Evolutionary conservation across 2,797 vertebrate species (phyloP).

Genomic region (Oreochromis grahami): DNA sequence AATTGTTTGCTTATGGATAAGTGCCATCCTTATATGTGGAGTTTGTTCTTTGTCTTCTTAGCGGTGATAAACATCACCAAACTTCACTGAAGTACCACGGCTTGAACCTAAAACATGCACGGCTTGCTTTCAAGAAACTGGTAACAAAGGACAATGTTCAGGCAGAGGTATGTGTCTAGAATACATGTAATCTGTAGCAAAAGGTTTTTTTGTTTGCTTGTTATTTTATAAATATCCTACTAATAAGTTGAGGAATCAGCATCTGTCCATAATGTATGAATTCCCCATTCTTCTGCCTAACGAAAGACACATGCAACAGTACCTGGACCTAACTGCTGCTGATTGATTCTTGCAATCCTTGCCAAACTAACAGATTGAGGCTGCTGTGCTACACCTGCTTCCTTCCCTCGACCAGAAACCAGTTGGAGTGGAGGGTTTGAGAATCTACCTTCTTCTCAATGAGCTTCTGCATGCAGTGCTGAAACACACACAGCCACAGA

Average conservation of each 20-base stretch:
- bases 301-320: too few species aligned
- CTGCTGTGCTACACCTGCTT: neutral
- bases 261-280: neutral
- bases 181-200: neutral
- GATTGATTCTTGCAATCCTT: neutral
- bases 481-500: neutral
- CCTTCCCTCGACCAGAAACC: constrained; percentile 22
- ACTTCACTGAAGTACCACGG: constrained; percentile 48
- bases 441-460: constrained; percentile 74
- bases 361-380: constrained; percentile 55
- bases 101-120: constrained; percentile 50
- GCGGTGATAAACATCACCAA: constrained; percentile 54
- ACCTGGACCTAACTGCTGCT: neutral
- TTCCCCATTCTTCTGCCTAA: neutral
- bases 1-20: neutral
- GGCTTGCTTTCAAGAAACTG: constrained; percentile 44
- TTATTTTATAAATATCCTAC: neutral
- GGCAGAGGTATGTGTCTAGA: constrained; percentile 35
- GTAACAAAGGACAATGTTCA: neutral
- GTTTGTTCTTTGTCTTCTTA: neutral
- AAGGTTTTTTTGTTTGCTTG: fast-evolving
- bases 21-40: neutral
- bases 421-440: constrained; percentile 67
- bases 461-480: constrained; percentile 54
- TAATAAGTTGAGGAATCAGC: neutral